phyloP scores from a whole-genome alignment of 1,140 invertebrate species.

The Globodera ellingtonae region DNA sequence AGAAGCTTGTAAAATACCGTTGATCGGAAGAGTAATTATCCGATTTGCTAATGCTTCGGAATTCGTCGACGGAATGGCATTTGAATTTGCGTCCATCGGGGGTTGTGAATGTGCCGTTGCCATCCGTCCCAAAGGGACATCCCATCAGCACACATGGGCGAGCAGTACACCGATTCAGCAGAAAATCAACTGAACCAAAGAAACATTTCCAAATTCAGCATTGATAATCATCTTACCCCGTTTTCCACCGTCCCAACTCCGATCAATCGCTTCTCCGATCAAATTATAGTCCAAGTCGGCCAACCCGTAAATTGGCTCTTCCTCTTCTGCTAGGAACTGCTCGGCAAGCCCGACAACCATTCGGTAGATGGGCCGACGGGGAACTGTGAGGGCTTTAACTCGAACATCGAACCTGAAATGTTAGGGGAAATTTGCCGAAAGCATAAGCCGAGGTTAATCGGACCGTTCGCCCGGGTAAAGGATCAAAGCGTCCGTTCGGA shows the following conservation, averaged over 20 bases:
- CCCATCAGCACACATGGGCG: not conserved
- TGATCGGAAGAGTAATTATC: not conserved
- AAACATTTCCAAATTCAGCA: not conserved
- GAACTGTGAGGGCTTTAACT: not conserved
- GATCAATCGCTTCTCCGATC: not conserved
- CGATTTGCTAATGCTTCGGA: not conserved
- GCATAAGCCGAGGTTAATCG: not conserved
- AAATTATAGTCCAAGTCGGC: slow-evolving; percentile 6
- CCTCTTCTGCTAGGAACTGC: not conserved
- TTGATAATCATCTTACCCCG: not conserved
- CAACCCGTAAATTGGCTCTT: slow-evolving; percentile 8
- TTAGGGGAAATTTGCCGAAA: not conserved
- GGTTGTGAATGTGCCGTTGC: not conserved
- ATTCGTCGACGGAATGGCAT: not conserved
- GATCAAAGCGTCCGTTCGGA: not conserved
- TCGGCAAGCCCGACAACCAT: slow-evolving; percentile 9
- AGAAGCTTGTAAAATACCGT: not conserved
- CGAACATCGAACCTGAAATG: not conserved
- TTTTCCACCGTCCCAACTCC: not conserved
- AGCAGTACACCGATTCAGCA: not conserved
- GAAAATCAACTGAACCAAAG: slow-evolving; percentile 8
- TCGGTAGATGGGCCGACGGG: not conserved
- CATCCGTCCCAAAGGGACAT: not conserved
- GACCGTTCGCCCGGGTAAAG: slow-evolving; percentile 9
- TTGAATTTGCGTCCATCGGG: not conserved